phyloP scores from a whole-genome alignment of 2,797 vertebrate species.

The Pipistrellus pipistrellus region DNA sequence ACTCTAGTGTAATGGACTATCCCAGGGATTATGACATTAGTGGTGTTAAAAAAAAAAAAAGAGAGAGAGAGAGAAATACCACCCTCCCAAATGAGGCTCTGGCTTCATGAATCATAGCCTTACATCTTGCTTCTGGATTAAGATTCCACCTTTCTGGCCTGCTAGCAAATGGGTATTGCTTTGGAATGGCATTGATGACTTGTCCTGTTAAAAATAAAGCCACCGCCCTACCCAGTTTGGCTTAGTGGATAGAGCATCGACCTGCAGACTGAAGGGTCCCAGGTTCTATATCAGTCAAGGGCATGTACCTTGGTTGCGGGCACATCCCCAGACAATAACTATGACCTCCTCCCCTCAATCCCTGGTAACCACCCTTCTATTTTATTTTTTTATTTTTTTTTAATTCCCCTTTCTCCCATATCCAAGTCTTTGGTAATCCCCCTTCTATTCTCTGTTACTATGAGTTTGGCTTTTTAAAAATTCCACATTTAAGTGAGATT shows the following conservation, averaged over 20 bases:
- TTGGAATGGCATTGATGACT: neutral
- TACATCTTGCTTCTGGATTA: neutral
- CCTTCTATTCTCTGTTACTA: neutral
- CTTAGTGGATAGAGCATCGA: too few species aligned
- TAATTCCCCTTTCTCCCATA: neutral
- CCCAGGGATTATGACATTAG: neutral
- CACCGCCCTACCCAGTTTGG: neutral
- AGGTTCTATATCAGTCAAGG: too few species aligned
- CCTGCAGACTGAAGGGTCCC: too few species aligned
- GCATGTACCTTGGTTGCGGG: too few species aligned
- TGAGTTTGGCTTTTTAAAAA: neutral
- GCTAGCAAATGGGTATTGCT: neutral
- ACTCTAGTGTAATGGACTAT: neutral
- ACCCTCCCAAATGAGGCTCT: neutral
- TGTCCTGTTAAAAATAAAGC: neutral
- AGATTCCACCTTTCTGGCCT: conserved; percentile 24
- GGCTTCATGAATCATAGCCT: conserved; percentile 40
- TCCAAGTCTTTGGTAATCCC: neutral
- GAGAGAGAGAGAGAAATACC: neutral
- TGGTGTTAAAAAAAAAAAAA: neutral
- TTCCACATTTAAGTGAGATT: neutral
- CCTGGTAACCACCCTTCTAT: neutral
- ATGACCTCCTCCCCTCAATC: neutral
- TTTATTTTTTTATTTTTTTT: neutral
- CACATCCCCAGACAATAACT: neutral